These are phyloP conservation scores for Mamestra brassicae DNA, from an alignment of 2,888 invertebrate genomes.

Conservation along the genomic window DNA sequence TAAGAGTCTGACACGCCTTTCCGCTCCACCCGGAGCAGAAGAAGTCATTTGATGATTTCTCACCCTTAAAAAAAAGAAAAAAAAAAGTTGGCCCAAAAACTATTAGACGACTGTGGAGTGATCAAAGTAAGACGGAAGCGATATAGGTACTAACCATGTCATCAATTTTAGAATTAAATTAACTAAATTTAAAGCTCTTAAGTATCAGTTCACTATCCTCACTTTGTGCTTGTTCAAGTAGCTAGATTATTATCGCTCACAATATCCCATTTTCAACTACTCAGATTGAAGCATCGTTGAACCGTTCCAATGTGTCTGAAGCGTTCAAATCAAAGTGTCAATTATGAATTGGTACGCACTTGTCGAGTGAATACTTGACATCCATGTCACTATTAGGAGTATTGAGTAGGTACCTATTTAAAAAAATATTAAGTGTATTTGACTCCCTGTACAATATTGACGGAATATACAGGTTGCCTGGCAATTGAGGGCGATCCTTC, in stretches of 20 bases:
- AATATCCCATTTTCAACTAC: constrained; percentile 11
- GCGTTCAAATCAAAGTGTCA: not conserved
- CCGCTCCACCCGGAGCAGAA: no score
- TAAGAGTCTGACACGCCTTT: no score
- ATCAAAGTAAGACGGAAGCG: no score
- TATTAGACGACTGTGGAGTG: no score
- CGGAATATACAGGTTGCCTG: not conserved
- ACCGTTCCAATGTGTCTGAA: not conserved
- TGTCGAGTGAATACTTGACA: constrained; percentile 5
- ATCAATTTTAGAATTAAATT: no score
- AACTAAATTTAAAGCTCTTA: no score
- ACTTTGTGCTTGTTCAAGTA: not conserved
- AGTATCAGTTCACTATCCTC: not conserved
- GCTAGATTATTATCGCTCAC: not conserved
- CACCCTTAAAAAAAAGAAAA: no score
- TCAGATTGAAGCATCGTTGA: not conserved
- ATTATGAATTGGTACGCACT: not conserved
- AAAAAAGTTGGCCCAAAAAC: no score
- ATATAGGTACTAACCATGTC: no score
- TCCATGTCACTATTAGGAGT: not conserved
- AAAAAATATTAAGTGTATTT: not conserved
- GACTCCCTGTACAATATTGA: constrained; percentile 24
- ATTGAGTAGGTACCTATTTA: no score
- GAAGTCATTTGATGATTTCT: no score
- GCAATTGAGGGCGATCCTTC: no score